A percentile compares a stretch with the other conserved stretches of the same genome.
Evolutionary conservation across 92 coral and sea anemone genomes (phyloP).

Genomic region (Porites rus): DNA sequence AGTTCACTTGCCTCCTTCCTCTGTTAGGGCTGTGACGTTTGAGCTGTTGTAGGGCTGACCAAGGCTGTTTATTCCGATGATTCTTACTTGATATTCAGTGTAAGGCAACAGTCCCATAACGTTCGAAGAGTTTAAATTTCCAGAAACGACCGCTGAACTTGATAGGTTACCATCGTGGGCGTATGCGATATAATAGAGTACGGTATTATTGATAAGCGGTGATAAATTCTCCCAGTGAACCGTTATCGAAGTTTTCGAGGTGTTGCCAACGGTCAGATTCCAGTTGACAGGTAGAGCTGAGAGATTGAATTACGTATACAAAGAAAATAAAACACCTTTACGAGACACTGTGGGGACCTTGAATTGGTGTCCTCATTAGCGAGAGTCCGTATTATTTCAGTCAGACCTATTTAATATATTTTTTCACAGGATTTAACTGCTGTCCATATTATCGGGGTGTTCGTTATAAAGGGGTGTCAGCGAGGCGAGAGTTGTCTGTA

Average conservation of each 20-base stretch:
- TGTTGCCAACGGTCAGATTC: constrained; percentile 1
- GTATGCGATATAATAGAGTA: background rate
- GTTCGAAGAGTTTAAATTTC: background rate
- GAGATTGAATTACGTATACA: background rate
- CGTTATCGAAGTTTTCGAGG: background rate
- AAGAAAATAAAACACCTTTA: background rate
- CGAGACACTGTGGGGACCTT: background rate
- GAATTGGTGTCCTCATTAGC: background rate
- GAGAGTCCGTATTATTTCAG: no score
- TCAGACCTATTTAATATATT: no score
- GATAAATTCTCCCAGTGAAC: constrained; percentile 1
- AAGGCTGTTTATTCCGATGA: background rate
- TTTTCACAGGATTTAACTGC: no score
- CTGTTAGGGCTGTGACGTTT: background rate
- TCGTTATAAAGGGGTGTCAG: no score
- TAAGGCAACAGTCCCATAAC: constrained; percentile 2
- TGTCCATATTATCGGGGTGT: no score
- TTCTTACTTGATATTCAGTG: constrained; percentile 5
- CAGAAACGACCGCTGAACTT: background rate
- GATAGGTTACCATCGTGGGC: background rate
- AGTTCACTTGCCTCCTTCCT: constrained; percentile 10
- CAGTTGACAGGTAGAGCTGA: constrained; percentile 11
- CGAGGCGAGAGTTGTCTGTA: no score
- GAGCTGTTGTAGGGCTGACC: background rate
- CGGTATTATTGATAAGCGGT: background rate